A percentile compares a stretch with the other conserved stretches of the same genome.
These are phyloP conservation scores for Dasyornis broadbenti DNA, from an alignment of 2,113 vertebrate genomes.

Conservation along the genomic window DNA sequence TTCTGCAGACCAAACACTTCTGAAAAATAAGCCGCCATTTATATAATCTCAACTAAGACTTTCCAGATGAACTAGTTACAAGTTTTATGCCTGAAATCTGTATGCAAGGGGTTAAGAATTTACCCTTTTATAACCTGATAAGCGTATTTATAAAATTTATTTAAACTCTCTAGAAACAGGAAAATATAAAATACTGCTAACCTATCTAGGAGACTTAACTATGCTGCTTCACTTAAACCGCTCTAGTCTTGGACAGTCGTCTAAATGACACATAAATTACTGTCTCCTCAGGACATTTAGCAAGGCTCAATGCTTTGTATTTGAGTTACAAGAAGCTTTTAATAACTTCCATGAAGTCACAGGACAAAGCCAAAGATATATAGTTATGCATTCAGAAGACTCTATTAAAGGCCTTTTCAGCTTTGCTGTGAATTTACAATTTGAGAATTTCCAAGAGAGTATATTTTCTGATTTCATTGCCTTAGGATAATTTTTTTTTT, in stretches of 20 bases:
- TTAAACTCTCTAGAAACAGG: background rate
- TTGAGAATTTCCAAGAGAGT: constrained; percentile 33
- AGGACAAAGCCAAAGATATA: background rate
- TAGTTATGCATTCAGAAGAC: background rate
- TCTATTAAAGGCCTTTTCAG: constrained; percentile 17
- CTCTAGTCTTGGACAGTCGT: background rate
- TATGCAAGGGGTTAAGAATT: background rate
- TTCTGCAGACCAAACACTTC: background rate
- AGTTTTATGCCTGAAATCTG: background rate
- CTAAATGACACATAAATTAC: background rate
- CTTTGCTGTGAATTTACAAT: constrained; percentile 12
- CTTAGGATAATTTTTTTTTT: background rate
- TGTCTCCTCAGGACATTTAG: background rate
- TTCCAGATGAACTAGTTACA: background rate
- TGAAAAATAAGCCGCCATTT: background rate
- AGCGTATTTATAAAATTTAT: background rate
- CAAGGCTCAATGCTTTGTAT: background rate
- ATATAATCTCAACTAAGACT: background rate
- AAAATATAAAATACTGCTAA: background rate
- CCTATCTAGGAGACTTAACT: background rate
- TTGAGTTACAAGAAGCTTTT: background rate
- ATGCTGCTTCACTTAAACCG: background rate
- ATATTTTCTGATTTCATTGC: constrained; percentile 28
- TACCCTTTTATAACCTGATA: background rate
- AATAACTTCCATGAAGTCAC: background rate